phyloP scores from a whole-genome alignment of 2,888 invertebrate genomes.

The Herminia tarsipennalis region DNA sequence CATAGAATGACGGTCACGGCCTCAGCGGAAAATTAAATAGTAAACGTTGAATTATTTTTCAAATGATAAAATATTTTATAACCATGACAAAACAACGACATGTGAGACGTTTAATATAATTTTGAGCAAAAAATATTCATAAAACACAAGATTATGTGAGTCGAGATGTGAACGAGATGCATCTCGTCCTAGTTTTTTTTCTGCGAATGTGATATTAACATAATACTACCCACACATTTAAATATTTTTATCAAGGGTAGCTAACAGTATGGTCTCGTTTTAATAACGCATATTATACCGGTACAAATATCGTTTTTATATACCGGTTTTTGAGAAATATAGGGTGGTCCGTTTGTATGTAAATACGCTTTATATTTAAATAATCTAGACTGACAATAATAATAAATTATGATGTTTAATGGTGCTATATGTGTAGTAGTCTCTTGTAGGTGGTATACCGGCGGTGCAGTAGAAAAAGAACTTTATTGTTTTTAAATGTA shows the following conservation, averaged over 20 bases:
- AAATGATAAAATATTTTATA: constrained; percentile 29
- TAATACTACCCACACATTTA: constrained; percentile 25
- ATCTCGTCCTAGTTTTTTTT: constrained; percentile 40
- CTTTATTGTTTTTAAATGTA: constrained; percentile 26
- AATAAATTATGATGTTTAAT: constrained; percentile 32
- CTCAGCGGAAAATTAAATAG: constrained; percentile 46
- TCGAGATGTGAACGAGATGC: constrained; percentile 23
- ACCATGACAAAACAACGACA: constrained; percentile 38
- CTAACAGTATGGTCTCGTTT: constrained; percentile 39
- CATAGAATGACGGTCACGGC: constrained; percentile 51
- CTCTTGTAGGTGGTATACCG: constrained; percentile 13
- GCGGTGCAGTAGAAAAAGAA: constrained; percentile 16
- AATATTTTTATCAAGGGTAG: constrained; percentile 44
- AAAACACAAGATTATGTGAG: constrained; percentile 16
- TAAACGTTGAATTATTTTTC: constrained; percentile 38
- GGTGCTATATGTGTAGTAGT: constrained; percentile 1
- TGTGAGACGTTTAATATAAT: constrained; percentile 15
- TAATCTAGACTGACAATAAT: constrained; percentile 26
- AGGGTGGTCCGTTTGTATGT: constrained; percentile 38
- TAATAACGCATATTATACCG: constrained; percentile 15
- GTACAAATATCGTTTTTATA: constrained; percentile 5
- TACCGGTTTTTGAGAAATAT: constrained; percentile 31
- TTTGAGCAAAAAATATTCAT: constrained; percentile 22
- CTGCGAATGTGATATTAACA: constrained; percentile 31
- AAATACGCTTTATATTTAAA: constrained; percentile 29